Base-by-base conservation (phyloP, 2,113 vertebrate species). In the Turdus rufiventris region DNA sequence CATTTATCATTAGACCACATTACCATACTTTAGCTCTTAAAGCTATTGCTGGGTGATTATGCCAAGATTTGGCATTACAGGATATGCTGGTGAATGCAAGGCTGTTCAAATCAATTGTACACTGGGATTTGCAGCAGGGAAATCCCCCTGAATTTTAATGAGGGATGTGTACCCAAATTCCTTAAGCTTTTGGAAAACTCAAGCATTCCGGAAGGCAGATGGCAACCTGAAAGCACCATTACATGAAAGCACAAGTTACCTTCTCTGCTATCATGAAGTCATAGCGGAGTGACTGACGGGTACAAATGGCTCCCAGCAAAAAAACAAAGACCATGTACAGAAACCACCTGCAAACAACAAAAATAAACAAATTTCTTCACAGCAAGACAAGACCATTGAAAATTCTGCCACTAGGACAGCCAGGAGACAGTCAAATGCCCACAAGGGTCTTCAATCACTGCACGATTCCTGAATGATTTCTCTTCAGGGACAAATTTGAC, bases 191-290 rank as follows among this genome's bases (percentile, higher is more conserved):
- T 63, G 78, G 80, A 71, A 91, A 83, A 88, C n/a, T 73, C 75
- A 47, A 21, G 68, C 51, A 26, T 45, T 72, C 29, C 56, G 58
- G 18, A 28, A 68, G 29, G 73, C 71, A 83, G n/a, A 63, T 31
- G 58, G 51, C 68, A 88, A 40, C 14, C 18, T 10, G 2, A 75
- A 67, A 92, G 26, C 50, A 71, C 9, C 38, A 5, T 19, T 56
- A 15, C 2, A 36, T 10, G 81, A 88, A 93, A 23, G 8, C 25
- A 47, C 3, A 43, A 74, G 61, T 96, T 98, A 99, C 99, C 99
- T 99, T 99, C 97, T 99, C 99, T 28, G 99, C 99, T 90, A 99
- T 99, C 98, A 99, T 98, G 98, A 99, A 99, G 97, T 99, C 98
- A 79, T 98, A 98, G 93, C 98, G 99, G 53, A 99, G 99, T 14